A percentile compares a stretch with the other conserved stretches of the same genome.
Evolutionary conservation across 2,797 vertebrate genomes (phyloP).

Genomic region (Chrosomus eos): DNA sequence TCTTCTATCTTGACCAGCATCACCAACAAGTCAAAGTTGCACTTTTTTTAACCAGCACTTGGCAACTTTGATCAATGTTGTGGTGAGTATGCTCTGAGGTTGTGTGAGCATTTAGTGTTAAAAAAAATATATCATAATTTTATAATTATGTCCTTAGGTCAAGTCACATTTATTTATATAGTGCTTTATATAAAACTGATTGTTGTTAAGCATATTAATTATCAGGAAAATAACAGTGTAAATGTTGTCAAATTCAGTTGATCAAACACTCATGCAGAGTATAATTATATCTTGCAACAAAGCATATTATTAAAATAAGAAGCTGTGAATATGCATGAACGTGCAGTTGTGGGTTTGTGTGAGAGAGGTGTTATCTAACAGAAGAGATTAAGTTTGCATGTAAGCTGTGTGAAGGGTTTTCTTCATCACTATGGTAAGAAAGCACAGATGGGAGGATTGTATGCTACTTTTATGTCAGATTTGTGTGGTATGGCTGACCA

Average conservation of each 20-base stretch:
- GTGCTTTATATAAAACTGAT: not conserved
- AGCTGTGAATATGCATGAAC: not conserved
- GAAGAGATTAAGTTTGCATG: slow-evolving; percentile 26
- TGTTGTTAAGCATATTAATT: not conserved
- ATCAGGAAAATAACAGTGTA: not conserved
- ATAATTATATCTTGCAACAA: not conserved
- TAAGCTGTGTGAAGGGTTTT: slow-evolving; percentile 1
- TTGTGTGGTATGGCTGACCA: not conserved
- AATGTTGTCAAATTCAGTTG: not conserved
- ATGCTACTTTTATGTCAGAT: not conserved
- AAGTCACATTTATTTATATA: not conserved
- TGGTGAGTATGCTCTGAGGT: not conserved
- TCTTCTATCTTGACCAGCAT: not conserved
- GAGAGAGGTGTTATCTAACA: slow-evolving; percentile 20
- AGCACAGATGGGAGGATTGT: not conserved
- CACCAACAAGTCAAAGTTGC: not conserved
- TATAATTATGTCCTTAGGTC: not conserved
- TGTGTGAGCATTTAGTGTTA: not conserved
- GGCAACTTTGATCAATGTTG: not conserved
- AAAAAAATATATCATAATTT: not conserved
- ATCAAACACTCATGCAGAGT: not conserved
- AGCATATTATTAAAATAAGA: not conserved
- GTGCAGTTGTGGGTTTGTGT: not conserved
- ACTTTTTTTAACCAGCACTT: not conserved
- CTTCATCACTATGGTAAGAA: not conserved